Evolutionary conservation across 2,113 vertebrate species (phyloP).

Genomic region (Oreochromis aureus): DNA sequence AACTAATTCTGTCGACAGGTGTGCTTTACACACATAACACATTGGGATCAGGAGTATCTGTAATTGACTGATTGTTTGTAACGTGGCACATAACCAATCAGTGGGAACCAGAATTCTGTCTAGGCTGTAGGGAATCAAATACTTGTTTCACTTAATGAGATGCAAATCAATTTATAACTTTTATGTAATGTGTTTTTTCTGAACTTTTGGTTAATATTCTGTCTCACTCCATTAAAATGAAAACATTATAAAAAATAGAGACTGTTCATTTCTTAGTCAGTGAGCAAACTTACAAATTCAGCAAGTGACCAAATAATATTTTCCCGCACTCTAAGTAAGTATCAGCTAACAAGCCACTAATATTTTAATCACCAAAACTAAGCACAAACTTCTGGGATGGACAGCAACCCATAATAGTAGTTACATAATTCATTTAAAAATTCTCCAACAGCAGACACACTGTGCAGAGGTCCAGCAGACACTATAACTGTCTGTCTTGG

Average conservation of each 20-base stretch:
- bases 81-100: neutral
- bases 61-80: neutral
- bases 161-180: accelerated
- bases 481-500: neutral
- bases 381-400: neutral
- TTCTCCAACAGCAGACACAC: neutral
- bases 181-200: no score
- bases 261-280: neutral
- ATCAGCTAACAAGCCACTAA: neutral
- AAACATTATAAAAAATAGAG: no score
- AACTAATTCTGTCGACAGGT: neutral
- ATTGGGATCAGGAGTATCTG: neutral
- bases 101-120: neutral
- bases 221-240: no score
- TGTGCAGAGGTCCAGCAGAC: neutral
- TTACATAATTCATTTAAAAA: neutral
- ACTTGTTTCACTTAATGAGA: neutral
- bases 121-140: neutral
- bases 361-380: neutral
- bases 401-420: neutral
- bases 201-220: no score
- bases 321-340: neutral
- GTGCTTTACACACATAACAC: neutral
- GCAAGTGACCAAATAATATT: neutral
- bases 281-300: neutral